Base-by-base conservation (phyloP, 1,140 invertebrate genomes). In the Drosophila cardini region DNA sequence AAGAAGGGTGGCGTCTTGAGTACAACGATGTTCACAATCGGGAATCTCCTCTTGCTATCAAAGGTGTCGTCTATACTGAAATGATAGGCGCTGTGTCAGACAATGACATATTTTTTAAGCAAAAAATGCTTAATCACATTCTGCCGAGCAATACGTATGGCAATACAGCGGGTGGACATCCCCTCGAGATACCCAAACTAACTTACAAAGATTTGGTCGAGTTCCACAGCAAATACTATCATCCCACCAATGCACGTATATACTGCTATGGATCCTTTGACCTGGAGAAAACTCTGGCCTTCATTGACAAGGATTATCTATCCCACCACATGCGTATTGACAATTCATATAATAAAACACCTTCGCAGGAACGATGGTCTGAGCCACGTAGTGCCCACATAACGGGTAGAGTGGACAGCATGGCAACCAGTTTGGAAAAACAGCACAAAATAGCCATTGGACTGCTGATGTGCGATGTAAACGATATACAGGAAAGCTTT, bases 1-100 rank as follows among this genome's bases (percentile, higher is more conserved):
- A 98, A 93, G 98, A 99, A 93, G 98, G 97, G 4, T 99, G 97
- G 97, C 94, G 98, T 77, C 93, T 99, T 26, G 98, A 99, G 90
- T 96, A 98, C 92, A 92, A 94, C 11, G 94, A 97, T 84, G 83
- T 96, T 9, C 93, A 95, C 13, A 95, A 98, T 87, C 93, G 93
- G 65, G 94, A 93, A 0, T 96, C 96, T 1, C 94, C 96, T 6
- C 94, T 98, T 43, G 93, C 95, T 2, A 96, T 98, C 57, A 98
- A 98, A 93, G 98, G 98, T 6, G 96, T 99, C 6, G 98, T 99
- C 0, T 98, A 97, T 84, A 99, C 99, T 93, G 98, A 99, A 93
- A 99, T 99, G 98, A 99, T 98, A 93, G 98, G 98, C 3, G 96
- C 96, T 0, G 98, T 98, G 92, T 96, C 97, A 7, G 96, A 97